Evolutionary conservation across 1,140 invertebrate species (phyloP), one percentile per base, ranked within the genome.

Genomic region (Cyrtorhinus lividipennis): DNA sequence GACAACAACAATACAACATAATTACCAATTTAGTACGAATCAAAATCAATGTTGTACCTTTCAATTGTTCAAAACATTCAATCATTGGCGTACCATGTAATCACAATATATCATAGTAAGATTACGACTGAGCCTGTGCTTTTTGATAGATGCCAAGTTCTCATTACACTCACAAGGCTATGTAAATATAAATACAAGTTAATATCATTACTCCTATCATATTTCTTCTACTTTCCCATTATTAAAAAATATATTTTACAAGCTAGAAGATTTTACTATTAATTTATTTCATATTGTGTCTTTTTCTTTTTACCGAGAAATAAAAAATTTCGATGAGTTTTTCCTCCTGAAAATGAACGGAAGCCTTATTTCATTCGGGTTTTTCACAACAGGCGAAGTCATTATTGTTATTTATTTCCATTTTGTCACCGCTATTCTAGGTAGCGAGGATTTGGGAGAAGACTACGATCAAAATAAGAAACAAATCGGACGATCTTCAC

Each of bases 161-260:
- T 5, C 48, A 53, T 15, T 53, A 53, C 48, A 53, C 18, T 53
- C 48, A 53, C 48, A 15, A 53, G 48, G 48, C 48, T 15, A 22
- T 53, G 10, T 53, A 53, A 38, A 53, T 53, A 15, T 53, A 53
- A 53, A 53, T 53, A 53, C 20, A 53, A 22, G 20, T 20, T 53
- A 53, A 53, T 22, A 53, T 53, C 48, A 53, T 53, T 53, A 53
- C 48, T 53, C 48, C 48, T 53, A 53, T 53, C 10, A 53, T 53
- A 53, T 53, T 53, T 53, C 10, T 22, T 53, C 48, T 53, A 53
- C 48, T 53, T 53, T 53, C 15, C 48, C 48, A 53, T 53, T 53
- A 53, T 53, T 53, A 53, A 53, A 53, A 53, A 53, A 53, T 53
- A 53, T 53, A 53, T 53, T 53, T 53, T 53, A 53, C 48, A 53